phyloP scores from a whole-genome alignment of 2,113 vertebrate species.

The Bagarius yarrelli region DNA sequence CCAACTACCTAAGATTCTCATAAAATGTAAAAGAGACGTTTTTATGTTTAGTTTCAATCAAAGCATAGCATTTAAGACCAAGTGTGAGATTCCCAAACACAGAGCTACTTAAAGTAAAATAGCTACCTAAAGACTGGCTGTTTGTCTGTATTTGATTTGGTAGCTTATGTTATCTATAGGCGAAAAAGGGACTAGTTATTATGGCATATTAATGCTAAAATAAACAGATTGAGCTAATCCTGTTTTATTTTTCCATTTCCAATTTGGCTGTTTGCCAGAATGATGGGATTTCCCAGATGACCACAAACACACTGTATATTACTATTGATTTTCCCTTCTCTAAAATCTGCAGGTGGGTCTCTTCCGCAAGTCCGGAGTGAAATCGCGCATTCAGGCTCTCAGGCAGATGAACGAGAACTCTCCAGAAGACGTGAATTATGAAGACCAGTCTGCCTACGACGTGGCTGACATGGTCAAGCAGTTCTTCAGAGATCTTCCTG shows the following conservation, averaged over 20 bases:
- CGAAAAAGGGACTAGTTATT: no score
- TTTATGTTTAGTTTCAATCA: no score
- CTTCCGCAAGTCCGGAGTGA: slow-evolving; percentile 95
- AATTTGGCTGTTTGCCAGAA: background rate
- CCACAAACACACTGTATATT: background rate
- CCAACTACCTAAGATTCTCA: no score
- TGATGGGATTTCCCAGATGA: background rate
- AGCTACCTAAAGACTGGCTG: background rate
- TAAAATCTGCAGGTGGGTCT: slow-evolving; percentile 82
- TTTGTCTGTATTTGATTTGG: background rate
- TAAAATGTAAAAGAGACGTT: no score
- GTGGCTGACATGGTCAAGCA: slow-evolving; percentile 99
- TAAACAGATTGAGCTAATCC: background rate
- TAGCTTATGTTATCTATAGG: background rate
- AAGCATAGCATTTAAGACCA: background rate
- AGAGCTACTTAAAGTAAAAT: background rate
- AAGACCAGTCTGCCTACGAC: slow-evolving; percentile 94
- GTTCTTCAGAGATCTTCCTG: slow-evolving; percentile 94
- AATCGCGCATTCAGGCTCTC: slow-evolving; percentile 92
- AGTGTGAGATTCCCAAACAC: background rate
- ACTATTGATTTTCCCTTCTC: background rate
- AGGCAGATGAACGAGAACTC: slow-evolving; percentile 93
- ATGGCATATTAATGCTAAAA: background rate
- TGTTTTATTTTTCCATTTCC: background rate
- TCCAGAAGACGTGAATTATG: slow-evolving; percentile 88